These are phyloP conservation scores for Otolemur garnettii DNA, from an alignment of 2,113 vertebrate species.

Conservation along the genomic window DNA sequence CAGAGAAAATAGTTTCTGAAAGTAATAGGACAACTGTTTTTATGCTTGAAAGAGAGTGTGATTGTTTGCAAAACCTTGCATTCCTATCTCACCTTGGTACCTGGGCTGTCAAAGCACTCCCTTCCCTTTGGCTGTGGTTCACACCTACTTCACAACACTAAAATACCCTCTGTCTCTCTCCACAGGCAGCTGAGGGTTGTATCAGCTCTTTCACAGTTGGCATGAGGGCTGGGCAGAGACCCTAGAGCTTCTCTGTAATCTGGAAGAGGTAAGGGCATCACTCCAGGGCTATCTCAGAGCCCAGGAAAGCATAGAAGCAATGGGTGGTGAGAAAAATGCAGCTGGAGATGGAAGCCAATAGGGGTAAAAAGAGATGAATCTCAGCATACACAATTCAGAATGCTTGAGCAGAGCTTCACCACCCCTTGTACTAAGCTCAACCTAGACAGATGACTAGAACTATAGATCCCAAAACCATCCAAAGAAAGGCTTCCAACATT, in stretches of 20 bases:
- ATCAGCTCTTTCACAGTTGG: background rate
- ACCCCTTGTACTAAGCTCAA: background rate
- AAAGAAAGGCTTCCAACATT: background rate
- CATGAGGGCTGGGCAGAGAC: background rate
- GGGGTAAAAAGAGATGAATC: background rate
- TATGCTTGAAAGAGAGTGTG: background rate
- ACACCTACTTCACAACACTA: background rate
- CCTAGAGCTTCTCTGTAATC: background rate
- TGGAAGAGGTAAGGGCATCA: background rate
- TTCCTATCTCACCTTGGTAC: background rate
- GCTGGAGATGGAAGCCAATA: background rate
- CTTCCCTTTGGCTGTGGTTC: background rate
- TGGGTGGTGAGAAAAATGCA: background rate
- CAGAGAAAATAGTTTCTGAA: constrained; percentile 36
- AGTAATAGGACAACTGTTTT: constrained; percentile 34
- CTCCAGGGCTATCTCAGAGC: background rate
- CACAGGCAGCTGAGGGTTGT: background rate
- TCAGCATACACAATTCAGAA: background rate
- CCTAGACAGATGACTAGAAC: background rate
- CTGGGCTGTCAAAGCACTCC: background rate
- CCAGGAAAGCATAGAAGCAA: background rate
- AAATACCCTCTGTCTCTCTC: constrained; percentile 48
- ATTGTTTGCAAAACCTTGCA: background rate
- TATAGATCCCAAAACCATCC: background rate
- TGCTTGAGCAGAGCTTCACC: background rate